Base-by-base conservation (phyloP, 2,797 vertebrate species). In the Cacajao melanocephalus region DNA sequence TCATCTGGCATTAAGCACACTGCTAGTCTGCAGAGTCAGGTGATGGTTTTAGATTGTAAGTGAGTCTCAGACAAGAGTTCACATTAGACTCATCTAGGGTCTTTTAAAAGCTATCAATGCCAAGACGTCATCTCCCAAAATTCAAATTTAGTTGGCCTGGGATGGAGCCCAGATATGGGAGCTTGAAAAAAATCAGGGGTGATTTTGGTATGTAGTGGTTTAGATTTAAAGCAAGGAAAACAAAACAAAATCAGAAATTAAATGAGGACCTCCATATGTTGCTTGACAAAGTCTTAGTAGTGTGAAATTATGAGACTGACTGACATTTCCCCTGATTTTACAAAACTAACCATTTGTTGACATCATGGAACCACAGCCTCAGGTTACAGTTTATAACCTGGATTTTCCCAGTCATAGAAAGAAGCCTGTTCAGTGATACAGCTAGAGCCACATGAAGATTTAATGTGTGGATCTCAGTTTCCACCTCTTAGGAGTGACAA, bases 381-480 rank as follows among this genome's bases (percentile, higher is more conserved):
- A 22, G 73, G 92, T 96, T 97, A 92, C 97, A 92, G 44, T 83
- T 46, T 89, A 75, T 67, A 91, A 72, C 86, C 76, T 91, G 89
- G 76, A 89, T 95, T 97, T 96, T 93, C 88, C 93, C 86, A 84
- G 75, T 50, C 36, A 9, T 7, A 50, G 82, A 95, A 39, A 50
- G 85, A 93, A n/a, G 78, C 75, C 76, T 15, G 58, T 50, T 39
- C 46, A 58, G 86, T 14, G 93, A 95, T 90, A 85, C 50, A 81
- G 57, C 67, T 50, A 87, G 88, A 44, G 50, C 75, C 67, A 75
- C 93, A 92, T 97, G 67, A 97, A 98, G 93, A 96, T 96, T 97
- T 97, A 95, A 97, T 92, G 92, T 90, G 95, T 79, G 39, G 84
- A 58, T 97, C 88, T 97, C 78, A 41, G 84, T 97, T 97, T 97